Evolutionary conservation across 2,888 invertebrate genomes (phyloP).

Genomic region (Drosophila meridiana): DNA sequence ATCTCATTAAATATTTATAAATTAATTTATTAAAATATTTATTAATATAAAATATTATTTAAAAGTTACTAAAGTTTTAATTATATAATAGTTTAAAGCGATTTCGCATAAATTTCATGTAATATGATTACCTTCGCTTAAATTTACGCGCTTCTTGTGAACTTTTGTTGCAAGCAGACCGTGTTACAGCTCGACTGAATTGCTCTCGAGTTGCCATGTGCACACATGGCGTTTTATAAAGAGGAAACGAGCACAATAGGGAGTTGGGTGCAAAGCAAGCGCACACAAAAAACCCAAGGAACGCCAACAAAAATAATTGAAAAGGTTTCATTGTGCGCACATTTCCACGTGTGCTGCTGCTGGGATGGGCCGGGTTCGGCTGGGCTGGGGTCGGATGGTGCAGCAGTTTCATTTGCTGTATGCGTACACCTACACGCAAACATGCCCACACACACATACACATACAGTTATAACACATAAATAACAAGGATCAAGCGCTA

Average conservation of each 20-base stretch:
- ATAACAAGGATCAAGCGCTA: slow-evolving; percentile 75
- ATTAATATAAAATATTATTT: too few relatives aligned
- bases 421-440: neutral
- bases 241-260: slow-evolving; percentile 12
- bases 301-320: slow-evolving; percentile 68
- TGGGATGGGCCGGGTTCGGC: too few relatives aligned
- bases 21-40: too few relatives aligned
- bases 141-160: slow-evolving; percentile 1
- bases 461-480: slow-evolving; percentile 57
- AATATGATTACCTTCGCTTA: neutral
- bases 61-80: neutral
- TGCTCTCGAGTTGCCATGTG: slow-evolving; percentile 33
- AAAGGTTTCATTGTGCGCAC: slow-evolving; percentile 68
- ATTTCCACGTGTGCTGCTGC: slow-evolving; percentile 32
- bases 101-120: neutral
- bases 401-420: slow-evolving; percentile 20
- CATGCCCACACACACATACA: neutral
- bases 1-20: too few relatives aligned
- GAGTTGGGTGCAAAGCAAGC: slow-evolving; percentile 38
- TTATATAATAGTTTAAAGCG: neutral
- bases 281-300: slow-evolving; percentile 34
- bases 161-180: neutral
- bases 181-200: slow-evolving; percentile 10
- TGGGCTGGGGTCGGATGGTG: slow-evolving; percentile 12
- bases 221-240: slow-evolving; percentile 12